Evolutionary conservation across 2,113 vertebrate species (phyloP), one percentile per base, ranked within the genome.

Genomic region (Gnathonemus echidnorhynchus): DNA sequence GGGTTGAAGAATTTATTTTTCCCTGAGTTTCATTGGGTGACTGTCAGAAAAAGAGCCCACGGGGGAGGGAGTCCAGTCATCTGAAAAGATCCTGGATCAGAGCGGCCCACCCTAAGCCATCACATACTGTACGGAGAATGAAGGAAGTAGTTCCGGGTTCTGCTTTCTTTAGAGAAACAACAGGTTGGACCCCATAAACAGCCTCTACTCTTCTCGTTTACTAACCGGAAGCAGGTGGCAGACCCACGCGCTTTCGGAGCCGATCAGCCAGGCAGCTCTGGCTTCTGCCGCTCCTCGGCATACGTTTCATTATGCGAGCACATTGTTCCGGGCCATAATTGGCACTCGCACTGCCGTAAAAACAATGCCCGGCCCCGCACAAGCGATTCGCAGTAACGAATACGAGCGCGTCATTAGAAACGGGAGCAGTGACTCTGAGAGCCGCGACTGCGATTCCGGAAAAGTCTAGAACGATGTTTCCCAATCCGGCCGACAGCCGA

Each of bases 211-310:
- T 58, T 62, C 21, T 58, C 31, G 24, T 86, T 31, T 58, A 5
- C 77, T 86, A 85, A 62, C 39, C 39, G 4, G 42, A 83, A 62
- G 53, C 89, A 89, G 89, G 77, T 48, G 80, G 80, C 31, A 42
- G 77, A 31, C 50, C 39, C 31, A 85, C 52, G 8, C 10, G 31
- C 35, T 85, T 89, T 53, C 48, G 21, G 84, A 62, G 52, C 62
- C 27, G 50, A 42, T 83, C 52, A 89, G 42, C 15, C 42, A 62
- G 24, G 39, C 5, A 4, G 17, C 80, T 24, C 56, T 46, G 52
- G 24, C 89, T 62, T 56, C 77, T 13, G 52, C 21, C 1, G 21
- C 74, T 42, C 39, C 56, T 15, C 49, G n/a, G 39, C 27, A 39
- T 62, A 45, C 27, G 77, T 62, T 89, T 85, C 46, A 85, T 85